Evolutionary conservation across 2,888 invertebrate genomes (phyloP).

Genomic region (Girardia tigrina): DNA sequence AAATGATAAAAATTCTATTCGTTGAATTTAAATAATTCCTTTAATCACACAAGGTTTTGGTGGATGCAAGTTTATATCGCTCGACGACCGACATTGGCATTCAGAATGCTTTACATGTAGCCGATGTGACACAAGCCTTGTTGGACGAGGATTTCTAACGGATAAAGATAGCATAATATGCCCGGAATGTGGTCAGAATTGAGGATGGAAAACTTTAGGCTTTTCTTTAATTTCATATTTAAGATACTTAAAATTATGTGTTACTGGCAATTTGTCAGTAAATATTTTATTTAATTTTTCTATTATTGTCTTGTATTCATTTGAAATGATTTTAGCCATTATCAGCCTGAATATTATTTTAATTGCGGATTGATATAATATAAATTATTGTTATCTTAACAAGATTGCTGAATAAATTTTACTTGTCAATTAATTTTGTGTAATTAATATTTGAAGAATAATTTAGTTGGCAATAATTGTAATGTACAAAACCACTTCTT

Average conservation of each 20-base stretch:
- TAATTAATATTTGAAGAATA: too few species aligned
- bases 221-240: background rate
- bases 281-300: background rate
- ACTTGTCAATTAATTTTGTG: too few species aligned
- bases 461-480: too few species aligned
- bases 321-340: constrained; percentile 17
- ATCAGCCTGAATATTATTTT: constrained; percentile 12
- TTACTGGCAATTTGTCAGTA: background rate
- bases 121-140: constrained; percentile 75
- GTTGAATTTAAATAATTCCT: background rate
- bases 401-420: too few species aligned
- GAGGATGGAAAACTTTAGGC: background rate
- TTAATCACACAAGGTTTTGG: constrained; percentile 64
- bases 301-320: constrained; percentile 23
- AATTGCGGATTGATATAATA: background rate
- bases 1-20: background rate
- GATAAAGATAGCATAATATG: constrained; percentile 81
- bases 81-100: constrained; percentile 97
- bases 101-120: constrained; percentile 86
- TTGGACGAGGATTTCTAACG: constrained; percentile 94
- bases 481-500: too few species aligned
- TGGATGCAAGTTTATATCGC: constrained; percentile 88
- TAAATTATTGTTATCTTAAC: too few species aligned
- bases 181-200: constrained; percentile 69
- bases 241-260: background rate